A percentile compares a stretch with the other conserved stretches of the same genome.
phyloP scores from a whole-genome alignment of 2,113 vertebrate species.

The Hoplias malabaricus region DNA sequence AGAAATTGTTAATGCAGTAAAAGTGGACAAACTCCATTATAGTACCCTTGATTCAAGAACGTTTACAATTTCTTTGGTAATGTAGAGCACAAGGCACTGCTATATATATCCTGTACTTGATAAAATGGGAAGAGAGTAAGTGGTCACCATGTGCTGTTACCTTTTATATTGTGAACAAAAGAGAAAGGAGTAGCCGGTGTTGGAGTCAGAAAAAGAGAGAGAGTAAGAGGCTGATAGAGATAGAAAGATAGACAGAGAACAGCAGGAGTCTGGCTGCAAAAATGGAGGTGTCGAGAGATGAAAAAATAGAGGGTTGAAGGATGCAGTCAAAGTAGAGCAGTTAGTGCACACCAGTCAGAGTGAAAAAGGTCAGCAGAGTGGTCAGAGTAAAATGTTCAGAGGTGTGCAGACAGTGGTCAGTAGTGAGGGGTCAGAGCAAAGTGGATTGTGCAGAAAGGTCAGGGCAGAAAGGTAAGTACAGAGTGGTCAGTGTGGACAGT shows the following conservation, averaged over 20 bases:
- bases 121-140: no score
- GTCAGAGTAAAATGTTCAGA: neutral
- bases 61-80: no score
- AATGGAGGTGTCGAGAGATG: neutral
- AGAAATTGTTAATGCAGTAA: no score
- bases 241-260: neutral
- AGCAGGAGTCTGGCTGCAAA: neutral
- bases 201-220: neutral
- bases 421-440: neutral
- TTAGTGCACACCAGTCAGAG: neutral
- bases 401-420: neutral
- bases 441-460: neutral
- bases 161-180: no score
- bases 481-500: neutral
- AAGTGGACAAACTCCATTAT: no score
- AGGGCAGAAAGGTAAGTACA: neutral
- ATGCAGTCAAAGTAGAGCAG: neutral
- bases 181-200: neutral
- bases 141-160: no score
- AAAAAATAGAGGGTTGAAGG: neutral
- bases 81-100: no score
- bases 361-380: neutral
- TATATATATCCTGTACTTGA: no score
- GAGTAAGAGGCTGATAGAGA: neutral
- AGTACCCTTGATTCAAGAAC: no score